Evolutionary conservation across 2,888 invertebrate species (phyloP).

Genomic region (Latheticus oryzae): DNA sequence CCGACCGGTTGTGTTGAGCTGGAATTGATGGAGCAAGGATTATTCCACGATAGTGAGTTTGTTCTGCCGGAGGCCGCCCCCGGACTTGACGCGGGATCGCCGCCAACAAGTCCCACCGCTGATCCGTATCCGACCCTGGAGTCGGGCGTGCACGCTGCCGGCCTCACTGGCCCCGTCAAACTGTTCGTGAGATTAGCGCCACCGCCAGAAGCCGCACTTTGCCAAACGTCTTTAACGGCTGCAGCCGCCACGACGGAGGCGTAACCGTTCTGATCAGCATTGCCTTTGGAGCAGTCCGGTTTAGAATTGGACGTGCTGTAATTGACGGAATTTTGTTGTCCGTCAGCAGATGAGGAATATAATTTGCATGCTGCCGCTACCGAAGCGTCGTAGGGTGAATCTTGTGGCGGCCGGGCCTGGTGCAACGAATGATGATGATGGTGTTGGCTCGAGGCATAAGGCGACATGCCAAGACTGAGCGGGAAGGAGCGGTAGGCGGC

Average conservation of each 20-base stretch:
- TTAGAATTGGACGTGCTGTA: conserved; percentile 72
- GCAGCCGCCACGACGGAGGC: conserved; percentile 77
- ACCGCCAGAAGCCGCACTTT: conserved; percentile 77
- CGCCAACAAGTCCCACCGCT: conserved; percentile 78
- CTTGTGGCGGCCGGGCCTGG: conserved; percentile 85
- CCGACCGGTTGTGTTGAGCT: conserved; percentile 81
- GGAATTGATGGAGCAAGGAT: conserved; percentile 88
- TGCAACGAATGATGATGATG: conserved; percentile 80
- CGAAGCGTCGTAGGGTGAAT: conserved; percentile 91
- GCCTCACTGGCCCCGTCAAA: conserved; percentile 77
- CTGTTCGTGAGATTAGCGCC: conserved; percentile 74
- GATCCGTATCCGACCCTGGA: conserved; percentile 82
- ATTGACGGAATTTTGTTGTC: conserved; percentile 71
- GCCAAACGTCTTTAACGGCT: conserved; percentile 74
- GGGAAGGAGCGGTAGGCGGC: conserved; percentile 87
- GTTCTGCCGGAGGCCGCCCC: conserved; percentile 70
- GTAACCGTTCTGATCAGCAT: conserved; percentile 72
- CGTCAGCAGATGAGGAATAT: conserved; percentile 75
- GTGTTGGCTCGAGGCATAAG: conserved; percentile 78
- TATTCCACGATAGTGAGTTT: conserved; percentile 83
- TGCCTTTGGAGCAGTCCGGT: conserved; percentile 81
- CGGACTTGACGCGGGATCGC: conserved; percentile 80
- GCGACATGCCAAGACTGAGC: conserved; percentile 85
- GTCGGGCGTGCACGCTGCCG: conserved; percentile 91
- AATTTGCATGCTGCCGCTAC: conserved; percentile 87